A percentile compares a stretch with the other conserved stretches of the same genome.
phyloP scores from a whole-genome alignment of 2,888 invertebrate genomes.

The Uropetala carovei region DNA sequence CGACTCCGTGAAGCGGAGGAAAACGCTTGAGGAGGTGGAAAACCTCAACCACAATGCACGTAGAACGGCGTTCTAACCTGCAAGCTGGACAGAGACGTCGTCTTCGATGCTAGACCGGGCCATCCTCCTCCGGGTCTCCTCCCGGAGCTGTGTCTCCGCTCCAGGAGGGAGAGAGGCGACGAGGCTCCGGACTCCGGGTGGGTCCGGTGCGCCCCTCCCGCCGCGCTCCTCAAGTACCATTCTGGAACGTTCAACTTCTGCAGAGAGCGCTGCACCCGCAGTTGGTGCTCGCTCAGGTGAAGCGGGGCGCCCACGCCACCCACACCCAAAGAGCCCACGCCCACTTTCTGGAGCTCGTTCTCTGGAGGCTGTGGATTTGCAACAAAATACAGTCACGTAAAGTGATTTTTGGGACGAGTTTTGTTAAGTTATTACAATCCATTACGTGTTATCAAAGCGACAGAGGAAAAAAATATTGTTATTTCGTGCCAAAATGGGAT shows the following conservation, averaged over 20 bases:
- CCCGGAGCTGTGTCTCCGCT: constrained; percentile 82
- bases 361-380: constrained; percentile 87
- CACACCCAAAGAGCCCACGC: constrained; percentile 78
- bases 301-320: constrained; percentile 49
- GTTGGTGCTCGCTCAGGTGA: constrained; percentile 95
- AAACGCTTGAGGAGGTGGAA: not conserved
- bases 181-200: constrained; percentile 74
- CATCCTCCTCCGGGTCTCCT: constrained; percentile 76
- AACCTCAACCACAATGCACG: not conserved
- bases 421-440: not conserved
- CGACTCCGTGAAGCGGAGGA: not conserved
- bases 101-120: constrained; percentile 86
- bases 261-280: constrained; percentile 93
- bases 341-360: constrained; percentile 91
- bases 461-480: not conserved
- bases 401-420: not conserved
- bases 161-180: constrained; percentile 87
- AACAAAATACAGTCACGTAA: not conserved
- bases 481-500: constrained; percentile 2
- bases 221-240: constrained; percentile 90
- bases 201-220: constrained; percentile 71
- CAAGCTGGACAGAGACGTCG: constrained; percentile 83
- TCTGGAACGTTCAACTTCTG: constrained; percentile 96
- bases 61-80: constrained; percentile 66
- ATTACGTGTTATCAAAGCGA: not conserved